Evolutionary conservation across 2,888 invertebrate species (phyloP).

Genomic region (Ariolimax columbianus): DNA sequence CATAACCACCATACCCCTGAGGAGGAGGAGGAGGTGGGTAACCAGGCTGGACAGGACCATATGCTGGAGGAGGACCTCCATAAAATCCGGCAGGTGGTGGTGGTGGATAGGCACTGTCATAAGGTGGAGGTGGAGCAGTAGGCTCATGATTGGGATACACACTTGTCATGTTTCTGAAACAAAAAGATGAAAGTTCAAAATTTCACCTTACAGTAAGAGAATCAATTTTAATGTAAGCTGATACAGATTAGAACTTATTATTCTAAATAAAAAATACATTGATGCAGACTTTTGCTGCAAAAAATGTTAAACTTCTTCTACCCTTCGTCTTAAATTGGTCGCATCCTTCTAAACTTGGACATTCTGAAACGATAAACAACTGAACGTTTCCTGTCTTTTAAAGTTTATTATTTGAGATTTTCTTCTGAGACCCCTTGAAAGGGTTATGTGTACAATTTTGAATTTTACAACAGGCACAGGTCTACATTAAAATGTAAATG

Average conservation of each 20-base stretch:
- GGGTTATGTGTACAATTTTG: no score
- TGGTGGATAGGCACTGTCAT: constrained; percentile 32
- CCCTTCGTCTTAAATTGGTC: no score
- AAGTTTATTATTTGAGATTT: no score
- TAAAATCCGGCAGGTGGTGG: constrained; percentile 6
- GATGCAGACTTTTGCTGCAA: no score
- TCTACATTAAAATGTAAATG: no score
- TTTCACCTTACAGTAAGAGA: not conserved
- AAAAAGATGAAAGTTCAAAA: not conserved
- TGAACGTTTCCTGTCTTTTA: no score
- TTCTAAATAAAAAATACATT: not conserved
- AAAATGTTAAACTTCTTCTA: no score
- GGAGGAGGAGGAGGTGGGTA: constrained; percentile 32
- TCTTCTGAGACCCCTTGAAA: no score
- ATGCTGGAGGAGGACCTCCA: constrained; percentile 27
- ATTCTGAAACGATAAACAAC: no score
- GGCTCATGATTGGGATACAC: not conserved
- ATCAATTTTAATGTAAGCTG: no score
- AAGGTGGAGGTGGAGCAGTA: constrained; percentile 38
- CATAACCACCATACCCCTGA: constrained; percentile 32
- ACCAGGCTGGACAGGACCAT: constrained; percentile 19
- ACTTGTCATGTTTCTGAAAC: constrained; percentile 3
- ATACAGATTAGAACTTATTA: not conserved
- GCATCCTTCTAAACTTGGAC: no score
- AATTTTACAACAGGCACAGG: no score